Evolutionary conservation across 2,797 vertebrate genomes (phyloP), one percentile per base, ranked within the genome.

Genomic region (Hemitrygon akajei): DNA sequence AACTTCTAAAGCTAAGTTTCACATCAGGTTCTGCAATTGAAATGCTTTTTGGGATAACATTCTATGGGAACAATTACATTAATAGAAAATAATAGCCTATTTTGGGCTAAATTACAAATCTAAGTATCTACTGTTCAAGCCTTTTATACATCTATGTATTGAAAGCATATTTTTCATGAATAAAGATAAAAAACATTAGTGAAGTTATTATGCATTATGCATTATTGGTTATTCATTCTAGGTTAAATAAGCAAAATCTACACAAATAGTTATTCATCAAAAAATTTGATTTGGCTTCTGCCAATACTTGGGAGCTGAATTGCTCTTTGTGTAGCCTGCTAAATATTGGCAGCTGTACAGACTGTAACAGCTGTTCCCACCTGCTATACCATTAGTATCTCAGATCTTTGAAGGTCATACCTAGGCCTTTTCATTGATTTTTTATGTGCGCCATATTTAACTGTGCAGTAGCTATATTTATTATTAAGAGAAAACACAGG

Each of bases 331-430:
- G 87, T 14, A 91, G n/a, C 3, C 7, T 69, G 87, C 18, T 40
- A 66, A 37, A 71, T 18, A 30, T 37, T 71, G 66, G 63, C 34
- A 71, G 58, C 63, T n/a, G 60, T 1, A 87, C 27, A 60, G 84
- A 87, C 60, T 3, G 84, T 87, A 63, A 87, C 84, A 63, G 58
- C 84, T 87, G 84, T n/a, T 63, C 84, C 34, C 34, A 91, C 18
- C 87, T 91, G 60, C 63, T 89, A 27, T 91, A 18, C 20, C 66
- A 25, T 91, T 91, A 18, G 87, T 71, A n/a, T 87, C 84, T 87
- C n/a, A 69, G 34, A 63, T 66, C 63, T 71, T 63, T 71, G 63
- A 34, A 71, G 87, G 87, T 40, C 63, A 40, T 34, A 34, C 86
- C 66, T 37, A 40, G n/a, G 18, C 66, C 69, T 91, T 20, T 66